These are phyloP conservation scores for Cosmia trapezina DNA, from an alignment of 2,888 invertebrate species.

Conservation along the genomic window DNA sequence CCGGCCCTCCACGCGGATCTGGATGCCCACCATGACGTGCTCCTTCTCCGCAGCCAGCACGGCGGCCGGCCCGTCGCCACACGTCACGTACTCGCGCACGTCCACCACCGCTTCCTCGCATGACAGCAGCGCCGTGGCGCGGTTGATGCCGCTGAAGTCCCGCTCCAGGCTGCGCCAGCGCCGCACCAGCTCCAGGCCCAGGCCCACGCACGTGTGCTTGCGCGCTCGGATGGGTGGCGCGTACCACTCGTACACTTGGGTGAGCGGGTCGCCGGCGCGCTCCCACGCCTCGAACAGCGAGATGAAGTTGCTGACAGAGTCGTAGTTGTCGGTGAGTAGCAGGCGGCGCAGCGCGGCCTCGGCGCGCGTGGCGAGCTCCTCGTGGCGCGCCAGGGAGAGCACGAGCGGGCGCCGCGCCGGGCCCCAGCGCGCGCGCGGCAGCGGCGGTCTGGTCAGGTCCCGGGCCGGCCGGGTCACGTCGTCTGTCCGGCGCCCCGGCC, in stretches of 20 bases:
- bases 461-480: constrained; percentile 79
- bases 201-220: constrained; percentile 97
- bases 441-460: constrained; percentile 92
- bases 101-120: constrained; percentile 95
- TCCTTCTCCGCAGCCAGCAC: constrained; percentile 95
- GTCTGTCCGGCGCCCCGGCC: constrained; percentile 76
- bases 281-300: constrained; percentile 92
- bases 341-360: constrained; percentile 95
- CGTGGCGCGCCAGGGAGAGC: constrained; percentile 91
- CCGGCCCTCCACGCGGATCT: constrained; percentile 93
- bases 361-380: constrained; percentile 94
- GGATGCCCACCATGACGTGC: constrained; percentile 95
- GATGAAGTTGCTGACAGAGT: constrained; percentile 96
- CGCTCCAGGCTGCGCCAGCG: constrained; percentile 91
- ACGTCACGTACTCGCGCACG: constrained; percentile 90
- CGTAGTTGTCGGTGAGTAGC: constrained; percentile 96
- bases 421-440: constrained; percentile 92
- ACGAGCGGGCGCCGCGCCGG: constrained; percentile 69
- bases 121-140: constrained; percentile 92
- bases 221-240: constrained; percentile 94
- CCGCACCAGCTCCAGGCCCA: constrained; percentile 93
- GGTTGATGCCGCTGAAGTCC: constrained; percentile 93
- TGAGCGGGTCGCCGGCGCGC: constrained; percentile 90
- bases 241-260: constrained; percentile 94
- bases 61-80: constrained; percentile 89